Conservation (phyloP, 2,797 vertebrate species). For the Tiaroga cobitis region DNA sequence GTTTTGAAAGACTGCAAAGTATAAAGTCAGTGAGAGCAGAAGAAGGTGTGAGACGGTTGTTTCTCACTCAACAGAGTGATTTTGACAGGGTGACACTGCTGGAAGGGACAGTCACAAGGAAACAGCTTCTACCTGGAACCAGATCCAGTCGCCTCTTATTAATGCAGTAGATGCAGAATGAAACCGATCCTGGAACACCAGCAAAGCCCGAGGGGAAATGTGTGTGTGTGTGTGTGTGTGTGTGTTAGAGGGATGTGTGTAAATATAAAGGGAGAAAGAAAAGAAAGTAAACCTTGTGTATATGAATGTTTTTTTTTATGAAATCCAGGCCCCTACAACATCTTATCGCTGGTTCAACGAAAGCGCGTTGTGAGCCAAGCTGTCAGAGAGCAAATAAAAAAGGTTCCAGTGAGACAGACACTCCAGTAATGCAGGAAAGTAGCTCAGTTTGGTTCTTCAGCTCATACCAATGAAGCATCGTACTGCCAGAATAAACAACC, state of each 20-base stretch:
- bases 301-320: conserved; percentile 1
- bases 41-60: background rate
- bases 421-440: conserved; percentile 17
- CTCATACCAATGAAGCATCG: background rate
- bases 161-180: conserved; percentile 35
- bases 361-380: background rate
- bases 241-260: background rate
- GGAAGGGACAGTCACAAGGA: conserved; percentile 14
- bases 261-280: conserved; percentile 4
- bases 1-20: background rate
- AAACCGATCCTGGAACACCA: conserved; percentile 30
- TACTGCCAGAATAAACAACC: conserved; percentile 42
- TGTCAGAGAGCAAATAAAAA: conserved; percentile 18
- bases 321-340: conserved; percentile 5
- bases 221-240: background rate
- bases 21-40: background rate
- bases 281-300: background rate
- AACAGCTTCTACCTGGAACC: conserved; percentile 26
- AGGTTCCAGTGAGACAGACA: background rate
- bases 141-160: conserved; percentile 44
- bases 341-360: background rate
- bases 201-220: conserved; percentile 3
- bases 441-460: conserved; percentile 12
- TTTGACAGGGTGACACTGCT: conserved; percentile 31
- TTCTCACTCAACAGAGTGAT: conserved; percentile 41